Evolutionary conservation across 2,888 invertebrate species (phyloP).

Genomic region (Drosophila atripex): DNA sequence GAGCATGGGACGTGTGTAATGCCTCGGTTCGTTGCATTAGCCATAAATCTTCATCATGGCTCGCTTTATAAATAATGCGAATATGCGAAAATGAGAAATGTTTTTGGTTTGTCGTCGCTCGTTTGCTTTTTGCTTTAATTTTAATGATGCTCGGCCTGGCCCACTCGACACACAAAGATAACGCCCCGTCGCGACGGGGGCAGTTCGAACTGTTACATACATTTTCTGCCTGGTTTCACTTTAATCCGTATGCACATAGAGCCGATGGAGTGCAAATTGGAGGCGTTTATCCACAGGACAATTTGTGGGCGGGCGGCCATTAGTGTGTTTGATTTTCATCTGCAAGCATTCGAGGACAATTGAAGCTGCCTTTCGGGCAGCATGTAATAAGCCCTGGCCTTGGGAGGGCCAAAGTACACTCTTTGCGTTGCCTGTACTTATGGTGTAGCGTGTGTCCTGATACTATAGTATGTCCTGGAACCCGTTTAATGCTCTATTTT

Average conservation of each 20-base stretch:
- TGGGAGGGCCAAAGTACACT: slow-evolving; percentile 1
- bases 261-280: slow-evolving; percentile 57
- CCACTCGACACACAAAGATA: background rate
- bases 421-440: background rate
- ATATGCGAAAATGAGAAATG: slow-evolving; percentile 29
- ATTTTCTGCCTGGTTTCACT: slow-evolving; percentile 53
- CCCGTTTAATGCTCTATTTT: slow-evolving; percentile 18
- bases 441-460: background rate
- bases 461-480: slow-evolving; percentile 10
- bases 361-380: background rate
- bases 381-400: background rate
- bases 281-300: slow-evolving; percentile 52
- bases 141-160: background rate
- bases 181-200: slow-evolving; percentile 28
- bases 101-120: slow-evolving; percentile 32
- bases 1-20: slow-evolving; percentile 36
- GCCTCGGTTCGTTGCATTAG: slow-evolving; percentile 54
- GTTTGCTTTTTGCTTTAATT: slow-evolving; percentile 35
- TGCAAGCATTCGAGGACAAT: background rate
- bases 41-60: slow-evolving; percentile 66
- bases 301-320: slow-evolving; percentile 19
- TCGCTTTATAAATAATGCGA: slow-evolving; percentile 49
- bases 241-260: slow-evolving; percentile 53
- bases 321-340: slow-evolving; percentile 2
- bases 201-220: slow-evolving; percentile 38